phyloP scores from a whole-genome alignment of 1,140 invertebrate genomes.

The Anastrepha ludens region DNA sequence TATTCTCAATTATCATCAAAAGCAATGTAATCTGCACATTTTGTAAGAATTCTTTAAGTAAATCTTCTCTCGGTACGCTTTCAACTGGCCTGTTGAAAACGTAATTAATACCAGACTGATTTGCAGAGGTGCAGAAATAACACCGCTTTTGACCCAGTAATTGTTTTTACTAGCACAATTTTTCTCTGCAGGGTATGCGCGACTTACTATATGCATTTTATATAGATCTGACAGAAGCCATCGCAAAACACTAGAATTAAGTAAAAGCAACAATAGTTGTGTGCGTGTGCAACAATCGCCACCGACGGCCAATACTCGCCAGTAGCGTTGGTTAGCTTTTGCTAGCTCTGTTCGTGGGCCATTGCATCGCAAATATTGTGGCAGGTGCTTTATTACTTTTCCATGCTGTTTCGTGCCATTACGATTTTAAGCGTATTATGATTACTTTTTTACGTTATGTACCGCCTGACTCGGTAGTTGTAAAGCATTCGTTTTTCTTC shows the following conservation, averaged over 20 bases:
- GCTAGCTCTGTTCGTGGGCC: constrained; percentile 6
- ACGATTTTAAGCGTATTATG: constrained; percentile 44
- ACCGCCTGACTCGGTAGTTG: constrained; percentile 4
- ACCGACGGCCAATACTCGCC: background rate
- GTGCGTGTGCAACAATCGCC: background rate
- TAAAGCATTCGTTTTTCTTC: background rate
- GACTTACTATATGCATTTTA: background rate
- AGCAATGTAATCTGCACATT: too few relatives aligned
- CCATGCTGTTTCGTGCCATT: constrained; percentile 25
- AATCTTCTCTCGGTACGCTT: too few relatives aligned
- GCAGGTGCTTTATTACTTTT: constrained; percentile 39
- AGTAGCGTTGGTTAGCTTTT: background rate
- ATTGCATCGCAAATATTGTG: constrained; percentile 33
- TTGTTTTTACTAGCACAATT: too few relatives aligned
- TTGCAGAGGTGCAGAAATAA: too few relatives aligned
- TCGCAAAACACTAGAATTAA: background rate
- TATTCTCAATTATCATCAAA: too few relatives aligned
- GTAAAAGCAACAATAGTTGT: constrained; percentile 20
- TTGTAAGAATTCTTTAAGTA: too few relatives aligned
- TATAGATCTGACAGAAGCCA: background rate
- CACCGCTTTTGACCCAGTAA: too few relatives aligned
- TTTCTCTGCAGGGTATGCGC: background rate
- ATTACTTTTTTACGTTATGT: constrained; percentile 14
- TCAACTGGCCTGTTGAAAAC: too few relatives aligned
- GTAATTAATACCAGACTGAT: too few relatives aligned